A percentile compares a stretch with the other conserved stretches of the same genome.
Evolutionary conservation across 2,797 vertebrate genomes (phyloP).

Genomic region (Busarellus nigricollis): DNA sequence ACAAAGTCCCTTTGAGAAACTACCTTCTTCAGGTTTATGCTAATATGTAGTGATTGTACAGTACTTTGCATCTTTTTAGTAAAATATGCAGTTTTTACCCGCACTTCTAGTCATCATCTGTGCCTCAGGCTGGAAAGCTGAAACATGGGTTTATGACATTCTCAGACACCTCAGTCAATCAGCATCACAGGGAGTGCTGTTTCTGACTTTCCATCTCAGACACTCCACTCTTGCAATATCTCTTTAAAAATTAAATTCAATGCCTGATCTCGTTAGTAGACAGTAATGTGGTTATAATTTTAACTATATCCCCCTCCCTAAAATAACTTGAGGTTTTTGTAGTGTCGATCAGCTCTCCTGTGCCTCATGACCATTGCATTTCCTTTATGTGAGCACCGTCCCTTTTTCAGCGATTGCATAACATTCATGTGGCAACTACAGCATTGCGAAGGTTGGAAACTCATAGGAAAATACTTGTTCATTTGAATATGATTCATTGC

Average conservation of each 20-base stretch:
- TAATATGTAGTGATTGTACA: neutral
- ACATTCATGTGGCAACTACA: neutral
- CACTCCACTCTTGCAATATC: neutral
- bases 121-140: neutral
- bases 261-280: neutral
- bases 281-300: neutral
- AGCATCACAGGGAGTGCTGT: neutral
- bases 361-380: accelerated
- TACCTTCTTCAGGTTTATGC: neutral
- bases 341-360: neutral
- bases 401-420: neutral
- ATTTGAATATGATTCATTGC: neutral
- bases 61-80: neutral
- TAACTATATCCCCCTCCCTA: neutral
- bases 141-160: neutral
- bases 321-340: neutral
- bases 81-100: neutral
- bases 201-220: neutral
- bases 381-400: neutral
- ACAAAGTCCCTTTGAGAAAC: neutral
- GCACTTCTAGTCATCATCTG: neutral
- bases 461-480: neutral
- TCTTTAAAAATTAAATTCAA: neutral
- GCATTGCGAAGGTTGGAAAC: neutral
- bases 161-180: neutral